Percentiles rank a stretch among this genome's conserved stretches.
Evolutionary conservation across 2,113 vertebrate genomes (phyloP).

Genomic region (Emydura subglobosa): DNA sequence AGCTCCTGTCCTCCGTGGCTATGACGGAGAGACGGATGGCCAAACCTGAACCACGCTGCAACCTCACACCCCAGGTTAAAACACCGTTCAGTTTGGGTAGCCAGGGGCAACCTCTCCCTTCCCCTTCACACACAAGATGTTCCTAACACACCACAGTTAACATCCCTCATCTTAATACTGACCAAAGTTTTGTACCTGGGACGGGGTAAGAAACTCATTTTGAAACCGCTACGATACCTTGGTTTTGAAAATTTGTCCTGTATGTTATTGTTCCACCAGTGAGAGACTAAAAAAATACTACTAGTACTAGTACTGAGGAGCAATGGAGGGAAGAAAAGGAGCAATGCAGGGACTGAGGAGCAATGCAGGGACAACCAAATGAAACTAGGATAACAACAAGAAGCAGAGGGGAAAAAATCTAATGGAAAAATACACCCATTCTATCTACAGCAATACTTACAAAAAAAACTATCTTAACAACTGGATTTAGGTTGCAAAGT

Average conservation of each 20-base stretch:
- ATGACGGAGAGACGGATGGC: neutral
- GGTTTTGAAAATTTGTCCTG: slow-evolving; percentile 13
- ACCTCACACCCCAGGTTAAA: neutral
- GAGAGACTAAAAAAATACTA: neutral
- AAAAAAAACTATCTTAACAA: slow-evolving; percentile 7
- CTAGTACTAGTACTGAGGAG: neutral
- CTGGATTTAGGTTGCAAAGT: neutral
- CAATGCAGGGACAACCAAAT: neutral
- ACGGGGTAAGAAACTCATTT: slow-evolving; percentile 12
- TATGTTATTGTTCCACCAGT: neutral
- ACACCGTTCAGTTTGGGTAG: neutral
- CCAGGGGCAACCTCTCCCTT: neutral
- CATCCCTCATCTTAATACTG: neutral
- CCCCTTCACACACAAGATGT: neutral
- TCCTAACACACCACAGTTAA: neutral
- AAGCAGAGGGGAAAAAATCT: neutral
- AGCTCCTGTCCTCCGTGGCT: neutral
- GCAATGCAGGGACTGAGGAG: neutral
- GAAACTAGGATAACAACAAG: neutral
- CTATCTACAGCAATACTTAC: neutral
- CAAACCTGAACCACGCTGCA: neutral
- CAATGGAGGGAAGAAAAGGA: neutral
- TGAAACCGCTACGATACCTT: neutral
- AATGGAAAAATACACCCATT: neutral
- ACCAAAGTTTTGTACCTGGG: neutral